Percentiles rank a stretch among this genome's conserved stretches.
These are phyloP conservation scores for Rafetus swinhoei DNA, from an alignment of 2,113 vertebrate species.

Conservation along the genomic window DNA sequence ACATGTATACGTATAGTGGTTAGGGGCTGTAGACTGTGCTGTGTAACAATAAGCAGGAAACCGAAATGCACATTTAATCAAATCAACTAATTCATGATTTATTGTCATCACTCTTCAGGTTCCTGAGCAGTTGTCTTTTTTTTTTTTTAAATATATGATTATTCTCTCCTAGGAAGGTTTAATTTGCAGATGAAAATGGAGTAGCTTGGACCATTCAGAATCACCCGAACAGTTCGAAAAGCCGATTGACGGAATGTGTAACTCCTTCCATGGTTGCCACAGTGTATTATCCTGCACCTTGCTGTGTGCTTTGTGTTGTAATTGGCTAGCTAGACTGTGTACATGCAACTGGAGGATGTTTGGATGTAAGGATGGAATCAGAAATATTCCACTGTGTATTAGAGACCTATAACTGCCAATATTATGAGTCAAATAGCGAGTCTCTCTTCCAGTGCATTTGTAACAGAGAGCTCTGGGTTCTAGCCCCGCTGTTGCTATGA, in stretches of 20 bases:
- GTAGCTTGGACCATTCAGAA: conserved; percentile 23
- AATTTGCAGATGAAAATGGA: conserved; percentile 30
- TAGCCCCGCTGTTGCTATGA: not conserved
- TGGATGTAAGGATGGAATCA: not conserved
- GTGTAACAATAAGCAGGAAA: not conserved
- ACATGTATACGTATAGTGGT: not conserved
- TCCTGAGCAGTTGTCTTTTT: not conserved
- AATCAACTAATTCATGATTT: not conserved
- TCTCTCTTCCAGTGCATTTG: not conserved
- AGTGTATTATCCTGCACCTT: not conserved
- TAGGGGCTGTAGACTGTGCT: conserved; percentile 22
- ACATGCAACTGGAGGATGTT: not conserved
- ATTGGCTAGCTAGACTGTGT: conserved; percentile 8
- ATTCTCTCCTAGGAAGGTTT: conserved; percentile 36
- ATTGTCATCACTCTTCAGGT: conserved; percentile 23
- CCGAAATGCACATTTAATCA: not conserved
- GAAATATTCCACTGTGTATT: not conserved
- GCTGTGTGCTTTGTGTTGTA: conserved; percentile 31
- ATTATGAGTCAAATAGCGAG: not conserved
- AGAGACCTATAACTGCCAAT: not conserved
- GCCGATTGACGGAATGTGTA: conserved; percentile 21
- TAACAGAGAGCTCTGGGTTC: not conserved
- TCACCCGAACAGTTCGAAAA: conserved; percentile 38
- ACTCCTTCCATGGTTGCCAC: conserved; percentile 1
- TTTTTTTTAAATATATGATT: not conserved